A percentile compares a stretch with the other conserved stretches of the same genome.
phyloP scores from a whole-genome alignment of 35 echinoderm and acorn worm species.

The Ophiothrix spiculata region DNA sequence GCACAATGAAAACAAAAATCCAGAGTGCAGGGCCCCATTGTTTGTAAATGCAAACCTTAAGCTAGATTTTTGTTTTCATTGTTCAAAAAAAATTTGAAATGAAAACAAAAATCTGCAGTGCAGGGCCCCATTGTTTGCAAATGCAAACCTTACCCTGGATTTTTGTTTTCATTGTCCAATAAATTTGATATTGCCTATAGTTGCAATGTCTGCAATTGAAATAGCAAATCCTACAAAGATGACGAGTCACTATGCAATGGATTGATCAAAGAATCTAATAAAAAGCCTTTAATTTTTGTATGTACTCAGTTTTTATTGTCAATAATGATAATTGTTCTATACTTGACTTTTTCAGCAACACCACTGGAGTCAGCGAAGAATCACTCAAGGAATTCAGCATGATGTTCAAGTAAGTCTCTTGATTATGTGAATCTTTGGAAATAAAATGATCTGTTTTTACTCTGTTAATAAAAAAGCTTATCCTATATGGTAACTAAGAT shows the following conservation, averaged over 20 bases:
- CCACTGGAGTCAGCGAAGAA: constrained; percentile 98
- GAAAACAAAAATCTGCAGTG: not conserved
- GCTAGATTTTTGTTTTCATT: not conserved
- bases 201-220: not conserved
- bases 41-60: no score
- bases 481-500: no score
- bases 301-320: not conserved
- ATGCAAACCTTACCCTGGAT: no score
- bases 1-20: no score
- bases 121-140: no score
- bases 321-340: not conserved
- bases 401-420: constrained; percentile 99
- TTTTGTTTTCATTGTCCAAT: no score
- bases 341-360: constrained; percentile 52
- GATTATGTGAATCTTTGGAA: not conserved
- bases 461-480: no score
- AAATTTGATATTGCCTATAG: not conserved
- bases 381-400: constrained; percentile 99
- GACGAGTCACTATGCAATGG: not conserved
- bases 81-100: not conserved
- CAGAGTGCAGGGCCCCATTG: no score
- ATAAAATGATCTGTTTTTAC: not conserved
- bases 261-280: not conserved
- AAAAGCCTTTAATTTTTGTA: not conserved
- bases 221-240: not conserved